Evolutionary conservation across 2,797 vertebrate genomes (phyloP), one percentile per base, ranked within the genome.

Genomic region (Premnoplex brunnescens): DNA sequence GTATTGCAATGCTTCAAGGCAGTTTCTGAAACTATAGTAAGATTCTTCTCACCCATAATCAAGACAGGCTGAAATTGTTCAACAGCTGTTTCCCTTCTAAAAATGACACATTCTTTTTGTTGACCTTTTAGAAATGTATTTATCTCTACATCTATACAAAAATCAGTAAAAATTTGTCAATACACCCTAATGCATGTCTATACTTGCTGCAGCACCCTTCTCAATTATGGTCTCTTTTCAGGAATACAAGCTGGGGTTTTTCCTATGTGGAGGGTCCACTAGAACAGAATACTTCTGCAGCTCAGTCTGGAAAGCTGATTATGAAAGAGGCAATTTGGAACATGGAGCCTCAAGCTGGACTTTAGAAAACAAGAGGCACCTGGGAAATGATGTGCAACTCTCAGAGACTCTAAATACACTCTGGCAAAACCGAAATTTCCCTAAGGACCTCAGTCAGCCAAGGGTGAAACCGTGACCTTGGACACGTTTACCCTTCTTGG

Each of bases 1-100:
- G 96, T 26, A 96, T 39, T 95, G 91, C 91, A 32, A 19, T 88
- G 88, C 95, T 98, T 96, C 89, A 88, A 97, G 96, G 96, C 56
- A 87, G 46, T 86, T 93, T 93, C 79, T 91, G 91, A 97, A 97
- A 90, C 46, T 80, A 28, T 2, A 77, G 34, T 37, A 22, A 78
- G 41, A 87, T 94, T 94, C 71, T 68, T 82, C 58, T 58, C 32
- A 41, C 6, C 12, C 49, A 23, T 64, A 92, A 73, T 66, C 46
- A 72, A 92, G 73, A 95, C 91, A 97, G 95, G 85, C 87, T 93
- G 63, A 92, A 93, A 82, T 93, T 96, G 72, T 92, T 94, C 91
- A 97, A 97, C 43, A 95, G 88, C 67, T 13, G 30, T 87, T 96
- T 96, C 58, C 60, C 59, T 83, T 96, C 88, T 91, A 90, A 88